phyloP scores from a whole-genome alignment of 1,140 invertebrate species.

The Venturia canescens region DNA sequence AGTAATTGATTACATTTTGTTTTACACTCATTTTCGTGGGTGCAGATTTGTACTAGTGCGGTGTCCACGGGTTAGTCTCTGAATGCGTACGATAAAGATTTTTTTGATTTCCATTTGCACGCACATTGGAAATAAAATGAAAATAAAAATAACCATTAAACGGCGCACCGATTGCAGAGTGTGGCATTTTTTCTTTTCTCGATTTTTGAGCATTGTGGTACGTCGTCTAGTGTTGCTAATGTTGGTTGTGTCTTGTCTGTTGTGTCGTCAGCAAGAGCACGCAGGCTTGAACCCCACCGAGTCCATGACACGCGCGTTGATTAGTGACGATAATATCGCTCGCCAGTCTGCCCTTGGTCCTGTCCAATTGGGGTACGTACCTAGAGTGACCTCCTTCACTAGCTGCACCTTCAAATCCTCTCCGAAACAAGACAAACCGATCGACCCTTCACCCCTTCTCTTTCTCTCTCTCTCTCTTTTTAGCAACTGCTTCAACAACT shows the following conservation, averaged over 20 bases:
- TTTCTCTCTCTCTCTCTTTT: conserved; percentile 23
- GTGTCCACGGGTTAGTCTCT: no score
- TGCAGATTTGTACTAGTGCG: no score
- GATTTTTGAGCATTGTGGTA: conserved; percentile 69
- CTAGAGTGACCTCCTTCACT: conserved; percentile 66
- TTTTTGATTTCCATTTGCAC: conserved; percentile 61
- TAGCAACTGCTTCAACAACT: conserved; percentile 39
- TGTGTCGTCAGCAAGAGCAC: conserved; percentile 88
- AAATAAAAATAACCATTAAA: conserved; percentile 25
- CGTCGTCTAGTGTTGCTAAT: conserved; percentile 78
- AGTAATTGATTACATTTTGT: no score
- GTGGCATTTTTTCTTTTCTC: conserved; percentile 60
- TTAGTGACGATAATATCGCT: conserved; percentile 91
- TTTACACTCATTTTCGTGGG: no score
- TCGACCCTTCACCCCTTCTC: background rate
- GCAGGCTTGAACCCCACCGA: conserved; percentile 92
- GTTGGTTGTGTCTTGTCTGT: conserved; percentile 81
- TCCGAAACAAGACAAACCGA: background rate
- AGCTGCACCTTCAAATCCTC: conserved; percentile 46
- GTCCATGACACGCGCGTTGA: conserved; percentile 93
- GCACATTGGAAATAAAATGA: conserved; percentile 56
- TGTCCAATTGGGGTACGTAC: conserved; percentile 94
- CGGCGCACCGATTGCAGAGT: conserved; percentile 59
- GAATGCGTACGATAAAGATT: conserved; percentile 55
- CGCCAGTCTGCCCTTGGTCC: conserved; percentile 88